phyloP scores from a whole-genome alignment of 2,797 vertebrate species.

The Agapornis canus region DNA sequence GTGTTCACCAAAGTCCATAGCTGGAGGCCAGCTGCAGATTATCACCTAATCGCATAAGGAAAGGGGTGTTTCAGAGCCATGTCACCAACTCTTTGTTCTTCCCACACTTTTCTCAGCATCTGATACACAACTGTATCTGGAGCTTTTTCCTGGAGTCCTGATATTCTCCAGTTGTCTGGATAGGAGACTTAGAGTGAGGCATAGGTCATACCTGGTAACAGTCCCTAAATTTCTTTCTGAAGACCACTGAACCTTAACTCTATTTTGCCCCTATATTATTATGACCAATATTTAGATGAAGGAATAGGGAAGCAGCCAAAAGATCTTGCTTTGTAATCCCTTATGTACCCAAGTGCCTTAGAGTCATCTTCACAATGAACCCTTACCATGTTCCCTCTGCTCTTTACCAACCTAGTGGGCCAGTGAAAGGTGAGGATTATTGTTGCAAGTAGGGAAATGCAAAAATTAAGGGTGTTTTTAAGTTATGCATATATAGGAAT shows the following conservation, averaged over 20 bases:
- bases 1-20: not conserved
- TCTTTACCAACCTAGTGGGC: not conserved
- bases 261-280: not conserved
- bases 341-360: not conserved
- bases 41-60: not conserved
- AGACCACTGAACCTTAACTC: not conserved
- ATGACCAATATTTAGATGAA: not conserved
- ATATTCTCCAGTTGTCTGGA: not conserved
- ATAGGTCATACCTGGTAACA: not conserved
- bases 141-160: not conserved
- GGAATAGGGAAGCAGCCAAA: not conserved
- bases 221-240: not conserved
- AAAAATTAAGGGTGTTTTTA: not conserved
- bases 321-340: not conserved
- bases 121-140: not conserved
- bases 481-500: not conserved
- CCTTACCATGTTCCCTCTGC: not conserved
- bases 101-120: not conserved
- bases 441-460: not conserved
- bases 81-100: not conserved
- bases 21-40: not conserved
- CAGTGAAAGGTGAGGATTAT: not conserved
- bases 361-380: fast-evolving
- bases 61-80: not conserved
- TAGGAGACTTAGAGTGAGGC: not conserved